Percentiles rank a stretch among this genome's conserved stretches.
phyloP scores from a whole-genome alignment of 2,888 invertebrate species.

The Conops quadrifasciatus region DNA sequence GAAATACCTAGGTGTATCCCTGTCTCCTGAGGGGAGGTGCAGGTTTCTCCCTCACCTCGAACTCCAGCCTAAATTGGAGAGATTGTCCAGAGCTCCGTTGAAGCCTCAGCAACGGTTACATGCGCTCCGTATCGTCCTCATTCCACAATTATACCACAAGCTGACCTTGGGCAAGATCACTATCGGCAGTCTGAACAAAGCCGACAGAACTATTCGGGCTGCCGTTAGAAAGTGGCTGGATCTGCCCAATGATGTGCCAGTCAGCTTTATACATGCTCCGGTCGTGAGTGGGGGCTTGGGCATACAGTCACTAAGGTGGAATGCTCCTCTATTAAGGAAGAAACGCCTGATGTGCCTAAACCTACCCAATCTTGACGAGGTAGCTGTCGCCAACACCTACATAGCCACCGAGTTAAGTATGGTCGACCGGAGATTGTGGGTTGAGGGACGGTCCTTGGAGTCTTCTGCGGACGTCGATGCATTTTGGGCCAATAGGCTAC shows the following conservation, averaged over 20 bases:
- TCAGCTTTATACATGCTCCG: background rate
- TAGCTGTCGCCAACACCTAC: background rate
- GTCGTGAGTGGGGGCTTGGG: background rate
- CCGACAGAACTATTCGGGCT: background rate
- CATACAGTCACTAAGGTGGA: background rate
- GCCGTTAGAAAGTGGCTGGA: slow-evolving; percentile 12
- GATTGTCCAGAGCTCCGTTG: background rate
- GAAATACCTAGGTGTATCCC: slow-evolving; percentile 2
- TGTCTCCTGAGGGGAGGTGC: slow-evolving; percentile 5
- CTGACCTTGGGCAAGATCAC: background rate
- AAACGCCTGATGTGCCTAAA: background rate
- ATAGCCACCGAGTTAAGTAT: background rate
- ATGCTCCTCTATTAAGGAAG: background rate
- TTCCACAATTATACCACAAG: slow-evolving; percentile 8
- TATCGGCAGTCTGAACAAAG: slow-evolving; percentile 8
- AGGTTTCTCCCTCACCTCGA: background rate
- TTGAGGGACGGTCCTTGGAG: background rate
- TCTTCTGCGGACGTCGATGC: background rate
- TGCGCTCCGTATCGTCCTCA: background rate
- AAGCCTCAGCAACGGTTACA: slow-evolving; percentile 16
- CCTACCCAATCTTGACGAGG: background rate
- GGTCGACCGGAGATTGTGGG: background rate
- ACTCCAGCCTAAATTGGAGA: background rate
- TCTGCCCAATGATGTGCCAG: background rate
- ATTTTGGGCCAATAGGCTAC: slow-evolving; percentile 1